phyloP scores from a whole-genome alignment of 2,888 invertebrate genomes.

The Sminthurinus aureus region DNA sequence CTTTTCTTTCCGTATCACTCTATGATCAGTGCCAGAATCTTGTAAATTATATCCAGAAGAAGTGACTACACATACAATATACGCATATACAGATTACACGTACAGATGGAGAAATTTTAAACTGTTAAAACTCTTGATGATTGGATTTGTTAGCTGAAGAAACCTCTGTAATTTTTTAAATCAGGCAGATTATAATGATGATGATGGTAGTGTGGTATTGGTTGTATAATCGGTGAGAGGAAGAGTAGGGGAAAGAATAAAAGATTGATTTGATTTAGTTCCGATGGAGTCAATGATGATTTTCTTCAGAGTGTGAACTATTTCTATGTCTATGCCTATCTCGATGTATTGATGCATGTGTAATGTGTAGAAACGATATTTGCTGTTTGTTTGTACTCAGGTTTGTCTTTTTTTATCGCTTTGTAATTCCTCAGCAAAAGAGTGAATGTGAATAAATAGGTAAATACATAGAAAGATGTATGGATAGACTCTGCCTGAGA shows the following conservation, averaged over 20 bases:
- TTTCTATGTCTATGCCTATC: too few relatives aligned
- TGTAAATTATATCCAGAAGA: too few relatives aligned
- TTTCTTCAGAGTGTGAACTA: not conserved
- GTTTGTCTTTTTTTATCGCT: not conserved
- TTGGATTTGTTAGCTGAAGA: slow-evolving; percentile 23
- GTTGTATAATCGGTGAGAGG: not conserved
- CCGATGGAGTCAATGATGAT: not conserved
- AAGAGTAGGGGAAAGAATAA: slow-evolving; percentile 1
- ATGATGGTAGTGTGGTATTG: not conserved
- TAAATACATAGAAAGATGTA: not conserved
- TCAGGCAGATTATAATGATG: not conserved
- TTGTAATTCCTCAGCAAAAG: not conserved
- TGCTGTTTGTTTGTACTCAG: not conserved
- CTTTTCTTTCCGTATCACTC: not conserved
- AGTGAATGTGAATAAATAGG: not conserved
- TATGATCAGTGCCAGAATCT: not conserved
- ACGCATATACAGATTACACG: not conserved
- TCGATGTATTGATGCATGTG: not conserved
- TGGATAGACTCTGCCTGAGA: not conserved
- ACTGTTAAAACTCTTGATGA: not conserved
- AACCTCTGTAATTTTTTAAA: slow-evolving; percentile 31
- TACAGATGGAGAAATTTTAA: not conserved
- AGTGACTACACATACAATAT: too few relatives aligned
- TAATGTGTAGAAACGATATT: not conserved
- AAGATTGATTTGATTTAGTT: slow-evolving; percentile 21